Evolutionary conservation across 2,113 vertebrate species (phyloP), one percentile per base, ranked within the genome.

Genomic region (Strigops habroptila): DNA sequence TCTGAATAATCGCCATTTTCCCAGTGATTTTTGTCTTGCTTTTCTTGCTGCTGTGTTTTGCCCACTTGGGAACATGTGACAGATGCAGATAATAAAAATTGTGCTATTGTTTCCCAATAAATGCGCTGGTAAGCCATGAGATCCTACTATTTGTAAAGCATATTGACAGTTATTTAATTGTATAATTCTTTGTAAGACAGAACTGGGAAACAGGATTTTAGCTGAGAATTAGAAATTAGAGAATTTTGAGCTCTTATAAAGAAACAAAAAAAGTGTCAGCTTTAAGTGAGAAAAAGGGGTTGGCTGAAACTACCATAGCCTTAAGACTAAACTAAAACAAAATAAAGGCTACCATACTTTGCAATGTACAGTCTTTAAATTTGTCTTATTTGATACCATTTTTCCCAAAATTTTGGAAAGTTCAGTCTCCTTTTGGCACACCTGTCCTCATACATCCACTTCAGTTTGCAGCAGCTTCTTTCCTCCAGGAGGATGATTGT

Each of bases 391-490:
- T 82, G 22, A 37, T 67, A 35, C 5, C 12, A 5, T 48, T 16
- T 80, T 69, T 91, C 31, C 24, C 21, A 64, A 69, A 80, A 18
- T 31, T 51, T 71, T 67, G 14, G 1, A 4, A 60, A 48, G 33
- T 28, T 4, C 18, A 10, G 5, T 25, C 12, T 88, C 15, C 15
- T 16, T 44, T 79, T 88, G 52, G 18, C 17, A 35, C 6, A 18
- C 10, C 16, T 79, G 18, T 44, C n/a, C 14, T 82, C 11, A 7
- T 24, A 23, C 0, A 1, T 17, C 25, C 4, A 3, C 18, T 41
- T 1, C 3, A 64, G 12, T 43, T 55, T 68, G 44, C 71, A 69
- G 3, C 23, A 68, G 15, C 1, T 0, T 28, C 52, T 86, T 68
- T 88, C n/a, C 15, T 65, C 2, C 14, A 8, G 67, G 27, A 51